phyloP scores from a whole-genome alignment of 2,797 vertebrate species.

The Todus mexicanus region DNA sequence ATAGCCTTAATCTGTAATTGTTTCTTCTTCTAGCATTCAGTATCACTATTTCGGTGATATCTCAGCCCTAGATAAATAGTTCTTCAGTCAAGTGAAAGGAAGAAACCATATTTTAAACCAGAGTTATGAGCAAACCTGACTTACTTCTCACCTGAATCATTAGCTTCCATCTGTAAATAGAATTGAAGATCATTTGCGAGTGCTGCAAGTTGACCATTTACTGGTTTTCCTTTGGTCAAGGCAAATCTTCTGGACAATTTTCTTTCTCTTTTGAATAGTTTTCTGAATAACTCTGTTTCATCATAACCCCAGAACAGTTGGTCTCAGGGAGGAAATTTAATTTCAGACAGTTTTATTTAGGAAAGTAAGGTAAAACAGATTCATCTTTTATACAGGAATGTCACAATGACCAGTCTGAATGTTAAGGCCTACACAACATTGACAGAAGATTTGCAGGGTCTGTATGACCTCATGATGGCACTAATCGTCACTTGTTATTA shows the following conservation, averaged over 20 bases:
- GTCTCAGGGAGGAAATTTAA: neutral
- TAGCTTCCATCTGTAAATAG: neutral
- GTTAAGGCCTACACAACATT: neutral
- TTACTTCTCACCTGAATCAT: neutral
- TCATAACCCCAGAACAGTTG: neutral
- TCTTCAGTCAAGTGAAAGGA: neutral
- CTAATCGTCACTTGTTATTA: neutral
- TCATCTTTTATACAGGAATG: neutral
- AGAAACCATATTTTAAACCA: neutral
- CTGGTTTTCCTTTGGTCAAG: neutral
- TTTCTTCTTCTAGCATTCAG: neutral
- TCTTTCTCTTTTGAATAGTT: neutral
- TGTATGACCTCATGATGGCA: fast-evolving
- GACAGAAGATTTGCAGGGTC: neutral
- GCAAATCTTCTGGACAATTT: neutral
- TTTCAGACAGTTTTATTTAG: neutral
- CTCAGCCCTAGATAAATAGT: neutral
- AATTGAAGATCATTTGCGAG: neutral
- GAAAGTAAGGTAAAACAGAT: neutral
- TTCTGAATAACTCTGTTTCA: neutral
- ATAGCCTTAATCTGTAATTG: neutral
- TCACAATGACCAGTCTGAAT: neutral
- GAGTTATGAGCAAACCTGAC: neutral
- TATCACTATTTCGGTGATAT: neutral
- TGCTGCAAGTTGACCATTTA: neutral